A percentile compares a stretch with the other conserved stretches of the same genome.
phyloP scores from a whole-genome alignment of 2,797 vertebrate species.

The Arctocebus calabarensis region DNA sequence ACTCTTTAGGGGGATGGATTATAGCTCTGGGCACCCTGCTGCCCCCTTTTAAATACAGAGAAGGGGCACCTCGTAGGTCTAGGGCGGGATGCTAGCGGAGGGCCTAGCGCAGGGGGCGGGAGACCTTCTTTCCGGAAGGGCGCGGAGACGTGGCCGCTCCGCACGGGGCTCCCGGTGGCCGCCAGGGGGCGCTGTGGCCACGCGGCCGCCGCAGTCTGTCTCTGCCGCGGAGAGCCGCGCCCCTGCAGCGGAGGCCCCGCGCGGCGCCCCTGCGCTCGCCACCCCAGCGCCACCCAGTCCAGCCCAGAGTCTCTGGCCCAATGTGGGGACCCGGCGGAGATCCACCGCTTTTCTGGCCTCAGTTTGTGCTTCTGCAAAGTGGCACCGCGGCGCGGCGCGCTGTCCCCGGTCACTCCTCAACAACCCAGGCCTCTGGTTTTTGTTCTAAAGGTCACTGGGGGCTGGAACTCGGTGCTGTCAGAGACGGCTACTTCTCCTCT shows the following conservation, averaged over 20 bases:
- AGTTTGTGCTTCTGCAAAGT: not conserved
- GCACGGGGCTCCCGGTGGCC: accelerated
- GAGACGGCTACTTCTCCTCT: not conserved
- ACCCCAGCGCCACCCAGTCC: accelerated
- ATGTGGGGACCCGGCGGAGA: not conserved
- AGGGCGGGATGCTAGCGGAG: no score
- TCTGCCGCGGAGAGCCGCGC: accelerated
- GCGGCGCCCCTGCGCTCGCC: accelerated
- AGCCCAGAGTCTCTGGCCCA: accelerated
- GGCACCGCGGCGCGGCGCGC: not conserved
- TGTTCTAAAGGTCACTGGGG: not conserved
- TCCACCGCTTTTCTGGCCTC: not conserved
- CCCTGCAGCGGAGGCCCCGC: accelerated
- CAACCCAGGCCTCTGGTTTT: not conserved
- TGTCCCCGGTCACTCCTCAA: not conserved
- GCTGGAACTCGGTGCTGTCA: not conserved
- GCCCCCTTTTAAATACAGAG: not conserved
- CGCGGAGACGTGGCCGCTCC: accelerated
- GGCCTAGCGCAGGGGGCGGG: not conserved
- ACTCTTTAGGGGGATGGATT: not conserved
- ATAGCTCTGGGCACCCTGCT: no score
- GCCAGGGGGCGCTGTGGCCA: constrained; percentile 81
- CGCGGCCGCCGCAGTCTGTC: not conserved
- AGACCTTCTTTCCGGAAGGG: not conserved
- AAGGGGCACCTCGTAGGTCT: not conserved